phyloP scores from a whole-genome alignment of 2,113 vertebrate species.

The Phaethornis superciliosus region DNA sequence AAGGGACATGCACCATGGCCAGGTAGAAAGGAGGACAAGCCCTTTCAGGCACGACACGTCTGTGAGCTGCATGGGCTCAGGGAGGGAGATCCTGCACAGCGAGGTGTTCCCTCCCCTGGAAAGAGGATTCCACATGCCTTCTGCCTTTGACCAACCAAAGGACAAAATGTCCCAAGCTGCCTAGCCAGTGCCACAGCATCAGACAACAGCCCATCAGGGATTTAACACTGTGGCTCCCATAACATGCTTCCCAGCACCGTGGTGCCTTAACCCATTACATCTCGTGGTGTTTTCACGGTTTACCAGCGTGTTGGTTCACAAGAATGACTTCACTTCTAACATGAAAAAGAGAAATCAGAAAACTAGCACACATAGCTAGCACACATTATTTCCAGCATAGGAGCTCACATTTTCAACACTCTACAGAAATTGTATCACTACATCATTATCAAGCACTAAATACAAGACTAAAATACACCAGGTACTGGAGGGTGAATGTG shows the following conservation, averaged over 20 bases:
- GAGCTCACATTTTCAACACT: rapidly evolving
- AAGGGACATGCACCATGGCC: rapidly evolving
- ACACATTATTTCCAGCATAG: not conserved
- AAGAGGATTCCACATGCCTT: not conserved
- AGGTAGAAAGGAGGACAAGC: not conserved
- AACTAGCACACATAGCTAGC: rapidly evolving
- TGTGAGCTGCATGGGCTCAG: conserved; percentile 40
- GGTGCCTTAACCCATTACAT: not conserved
- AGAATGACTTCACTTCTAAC: not conserved
- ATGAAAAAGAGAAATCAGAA: not conserved
- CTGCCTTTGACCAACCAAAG: conserved; percentile 45
- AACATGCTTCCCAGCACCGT: not conserved
- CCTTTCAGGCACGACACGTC: not conserved
- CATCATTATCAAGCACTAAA: not conserved
- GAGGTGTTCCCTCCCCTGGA: not conserved
- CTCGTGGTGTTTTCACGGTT: rapidly evolving
- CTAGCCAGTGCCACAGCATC: not conserved
- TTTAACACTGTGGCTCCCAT: rapidly evolving
- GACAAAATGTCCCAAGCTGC: not conserved
- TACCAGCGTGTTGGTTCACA: not conserved
- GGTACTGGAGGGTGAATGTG: not conserved
- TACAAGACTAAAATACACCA: rapidly evolving
- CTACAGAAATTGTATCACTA: not conserved
- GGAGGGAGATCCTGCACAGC: conserved; percentile 59
- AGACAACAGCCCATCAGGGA: rapidly evolving